Evolutionary conservation across 1,140 invertebrate genomes (phyloP), one percentile per base, ranked within the genome.

Genomic region (Drosophila novamexicana): DNA sequence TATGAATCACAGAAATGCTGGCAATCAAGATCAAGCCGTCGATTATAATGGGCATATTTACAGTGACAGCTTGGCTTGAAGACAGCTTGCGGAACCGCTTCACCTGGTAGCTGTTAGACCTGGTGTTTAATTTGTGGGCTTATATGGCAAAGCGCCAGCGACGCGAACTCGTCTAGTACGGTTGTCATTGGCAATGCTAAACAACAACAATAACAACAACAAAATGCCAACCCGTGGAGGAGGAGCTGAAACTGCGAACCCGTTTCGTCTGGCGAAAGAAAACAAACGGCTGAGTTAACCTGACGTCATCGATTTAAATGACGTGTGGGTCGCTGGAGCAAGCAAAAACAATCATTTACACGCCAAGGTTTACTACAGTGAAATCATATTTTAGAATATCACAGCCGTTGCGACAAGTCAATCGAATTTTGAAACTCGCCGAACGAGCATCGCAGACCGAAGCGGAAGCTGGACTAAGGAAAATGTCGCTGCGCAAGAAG

Each of bases 311-410:
- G 65, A 67, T 84, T 81, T 44, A 71, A 85, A 76, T 81, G 47
- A 52, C 47, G 79, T 72, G 79, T 76, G 79, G 79, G 78, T 76
- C 52, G 75, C 42, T 65, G 67, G 73, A 44, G 39, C 32, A 61
- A 73, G 47, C 67, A 84, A 73, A 65, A 83, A 69, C 74, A 74
- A 80, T 81, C 75, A 77, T 84, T 81, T 82, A 82, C 77, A 85
- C 81, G 81, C 67, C 77, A 72, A 76, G 68, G 54, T 67, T 75
- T 82, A 12, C 50, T 82, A 12, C 50, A 74, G 74, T 88, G 83
- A 88, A 88, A 86, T 86, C 83, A 83, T 88, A 88, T 88, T 89
- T 86, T 88, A 88, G 80, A 89, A 88, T 89, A 89, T 54, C 39
- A 65, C 62, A 56, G 40, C 52, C 54, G 56, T 44, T 16, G 39